Evolutionary conservation across 2,888 invertebrate genomes (phyloP).

Genomic region (Thumatha senex): DNA sequence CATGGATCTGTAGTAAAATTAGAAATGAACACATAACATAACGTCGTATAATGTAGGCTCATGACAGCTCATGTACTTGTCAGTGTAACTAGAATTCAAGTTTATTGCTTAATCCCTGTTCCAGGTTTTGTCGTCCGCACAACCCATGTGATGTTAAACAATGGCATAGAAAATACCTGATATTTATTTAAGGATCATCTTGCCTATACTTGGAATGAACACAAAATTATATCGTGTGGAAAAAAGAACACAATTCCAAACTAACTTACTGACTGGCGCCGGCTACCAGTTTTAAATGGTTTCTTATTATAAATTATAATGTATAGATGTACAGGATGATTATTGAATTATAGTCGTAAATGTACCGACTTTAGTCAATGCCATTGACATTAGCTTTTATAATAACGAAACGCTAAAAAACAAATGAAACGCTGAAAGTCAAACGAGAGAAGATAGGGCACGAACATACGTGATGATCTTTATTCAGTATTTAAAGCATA

Average conservation of each 20-base stretch:
- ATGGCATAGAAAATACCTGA: slow-evolving; percentile 10
- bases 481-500: too few species aligned
- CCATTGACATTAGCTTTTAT: too few species aligned
- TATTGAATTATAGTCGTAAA: background rate
- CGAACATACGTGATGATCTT: too few species aligned
- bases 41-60: too few species aligned
- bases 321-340: slow-evolving; percentile 3
- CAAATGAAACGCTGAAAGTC: too few species aligned
- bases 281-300: slow-evolving; percentile 28
- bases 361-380: too few species aligned
- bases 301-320: slow-evolving; percentile 12
- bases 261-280: slow-evolving; percentile 33
- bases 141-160: slow-evolving; percentile 2
- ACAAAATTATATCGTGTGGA: background rate
- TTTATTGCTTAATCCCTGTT: background rate
- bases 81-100: too few species aligned
- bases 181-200: slow-evolving; percentile 12
- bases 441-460: too few species aligned
- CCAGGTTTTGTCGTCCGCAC: background rate
- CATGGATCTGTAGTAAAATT: too few species aligned
- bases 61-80: too few species aligned
- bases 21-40: too few species aligned
- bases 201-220: slow-evolving; percentile 9
- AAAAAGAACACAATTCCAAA: slow-evolving; percentile 17
- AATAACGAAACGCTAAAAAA: too few species aligned